Percentiles rank a stretch among this genome's conserved stretches.
Evolutionary conservation across 2,113 vertebrate genomes (phyloP).

Genomic region (mouse (Mus musculus)): DNA sequence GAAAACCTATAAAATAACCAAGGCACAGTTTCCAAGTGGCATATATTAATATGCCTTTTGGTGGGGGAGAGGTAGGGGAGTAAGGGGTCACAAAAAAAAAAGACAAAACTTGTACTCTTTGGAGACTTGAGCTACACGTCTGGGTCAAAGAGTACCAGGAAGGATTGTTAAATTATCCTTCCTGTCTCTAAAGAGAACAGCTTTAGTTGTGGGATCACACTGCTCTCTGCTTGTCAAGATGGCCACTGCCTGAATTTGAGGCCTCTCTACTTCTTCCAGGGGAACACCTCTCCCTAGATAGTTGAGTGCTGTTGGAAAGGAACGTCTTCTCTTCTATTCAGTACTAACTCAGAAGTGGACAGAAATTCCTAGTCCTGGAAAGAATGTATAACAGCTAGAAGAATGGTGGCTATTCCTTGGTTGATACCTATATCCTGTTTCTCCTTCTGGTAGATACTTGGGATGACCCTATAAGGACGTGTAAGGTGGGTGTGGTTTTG

Average conservation of each 20-base stretch:
- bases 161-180: background rate
- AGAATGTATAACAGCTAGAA: background rate
- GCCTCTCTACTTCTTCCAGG: background rate
- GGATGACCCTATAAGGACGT: background rate
- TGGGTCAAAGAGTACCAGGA: background rate
- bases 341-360: background rate
- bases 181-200: background rate
- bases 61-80: no score
- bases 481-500: background rate
- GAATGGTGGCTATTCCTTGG: background rate
- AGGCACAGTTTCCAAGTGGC: background rate
- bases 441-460: background rate
- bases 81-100: background rate
- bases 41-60: background rate
- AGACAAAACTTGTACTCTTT: background rate
- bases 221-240: background rate
- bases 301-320: background rate
- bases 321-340: background rate
- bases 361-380: background rate
- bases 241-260: background rate
- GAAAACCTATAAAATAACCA: conserved; percentile 2
- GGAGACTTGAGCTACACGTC: background rate
- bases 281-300: background rate
- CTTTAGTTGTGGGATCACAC: background rate
- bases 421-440: background rate